Base-by-base conservation (phyloP, 2,113 vertebrate genomes). In the Melanocharis versteri region DNA sequence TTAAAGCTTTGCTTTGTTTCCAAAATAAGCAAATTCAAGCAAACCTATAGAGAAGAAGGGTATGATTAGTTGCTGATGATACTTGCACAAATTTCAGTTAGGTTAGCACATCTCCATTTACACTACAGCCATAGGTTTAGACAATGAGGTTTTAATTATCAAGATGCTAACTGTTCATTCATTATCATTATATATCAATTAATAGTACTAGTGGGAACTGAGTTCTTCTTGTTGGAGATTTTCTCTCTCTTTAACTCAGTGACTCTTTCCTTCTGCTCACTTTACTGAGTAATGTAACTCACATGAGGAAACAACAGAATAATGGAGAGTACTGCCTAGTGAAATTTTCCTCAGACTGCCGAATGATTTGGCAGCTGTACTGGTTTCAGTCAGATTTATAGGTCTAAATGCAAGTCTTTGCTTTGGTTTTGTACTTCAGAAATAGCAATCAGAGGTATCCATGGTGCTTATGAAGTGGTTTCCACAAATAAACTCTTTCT, bases 1-100 rank as follows among this genome's bases (percentile, higher is more conserved):
- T 80, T 92, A 92, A 92, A 94, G 86, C 91, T 94, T 93, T 87
- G 58, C 83, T 96, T 97, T 95, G 92, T 95, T 90, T 51, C 80
- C 64, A 70, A 81, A 95, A 90, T 28, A 78, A 92, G 79, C 88
- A 93, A 93, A 90, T 93, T 83, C 75, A 93, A 89, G 39, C 83
- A 94, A 93, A 87, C 33, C 76, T 65, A n/a, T 21, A 83, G 61
- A 96, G 61, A 89, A 83, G 40, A 90, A 90, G 45, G 7, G 28
- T 71, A 28, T 72, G 88, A 72, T 80, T 88, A 88, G 50, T 56
- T 57, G 51, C 64, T 94, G 92, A 76, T 76, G 83, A 80, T 58
- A 83, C 30, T 39, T 87, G 84, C 75, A 92, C 57, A 87, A 91
- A 84, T 93, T 89, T 82, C 30, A 47, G 7, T n/a, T 47, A 17